A percentile compares a stretch with the other conserved stretches of the same genome.
Conservation (phyloP, 2,888 invertebrate genomes). For the Cataglyphis livida region DNA sequence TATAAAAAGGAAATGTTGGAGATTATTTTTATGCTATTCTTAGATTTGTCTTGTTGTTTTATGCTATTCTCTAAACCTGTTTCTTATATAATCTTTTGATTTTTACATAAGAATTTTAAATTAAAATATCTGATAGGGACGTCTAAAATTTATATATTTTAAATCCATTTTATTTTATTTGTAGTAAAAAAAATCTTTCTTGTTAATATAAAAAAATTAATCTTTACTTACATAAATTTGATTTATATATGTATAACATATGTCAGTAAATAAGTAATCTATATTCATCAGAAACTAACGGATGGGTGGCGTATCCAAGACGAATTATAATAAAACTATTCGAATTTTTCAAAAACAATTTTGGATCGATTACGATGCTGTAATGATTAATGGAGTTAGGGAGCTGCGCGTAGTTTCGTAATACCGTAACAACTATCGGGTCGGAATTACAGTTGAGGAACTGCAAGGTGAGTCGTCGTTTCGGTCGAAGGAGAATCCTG, state of each 20-base stretch:
- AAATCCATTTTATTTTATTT: background rate
- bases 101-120: slow-evolving; percentile 2
- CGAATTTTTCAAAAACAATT: slow-evolving; percentile 75
- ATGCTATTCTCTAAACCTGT: background rate
- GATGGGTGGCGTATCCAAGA: slow-evolving; percentile 42
- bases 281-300: slow-evolving; percentile 15
- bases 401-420: slow-evolving; percentile 72
- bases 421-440: slow-evolving; percentile 78
- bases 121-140: background rate
- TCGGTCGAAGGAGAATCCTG: slow-evolving; percentile 60
- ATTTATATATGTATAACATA: background rate
- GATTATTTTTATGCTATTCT: background rate
- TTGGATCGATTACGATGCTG: slow-evolving; percentile 69
- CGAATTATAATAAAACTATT: slow-evolving; percentile 68
- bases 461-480: slow-evolving; percentile 69
- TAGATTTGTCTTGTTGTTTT: background rate
- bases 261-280: background rate
- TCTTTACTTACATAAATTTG: slow-evolving; percentile 5
- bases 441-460: slow-evolving; percentile 81
- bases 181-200: background rate
- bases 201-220: background rate
- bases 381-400: slow-evolving; percentile 79
- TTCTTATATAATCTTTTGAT: background rate
- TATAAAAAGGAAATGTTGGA: background rate
- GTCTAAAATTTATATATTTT: background rate